A percentile compares a stretch with the other conserved stretches of the same genome.
phyloP scores from a whole-genome alignment of 2,797 vertebrate species.

The Gallinago stenura region DNA sequence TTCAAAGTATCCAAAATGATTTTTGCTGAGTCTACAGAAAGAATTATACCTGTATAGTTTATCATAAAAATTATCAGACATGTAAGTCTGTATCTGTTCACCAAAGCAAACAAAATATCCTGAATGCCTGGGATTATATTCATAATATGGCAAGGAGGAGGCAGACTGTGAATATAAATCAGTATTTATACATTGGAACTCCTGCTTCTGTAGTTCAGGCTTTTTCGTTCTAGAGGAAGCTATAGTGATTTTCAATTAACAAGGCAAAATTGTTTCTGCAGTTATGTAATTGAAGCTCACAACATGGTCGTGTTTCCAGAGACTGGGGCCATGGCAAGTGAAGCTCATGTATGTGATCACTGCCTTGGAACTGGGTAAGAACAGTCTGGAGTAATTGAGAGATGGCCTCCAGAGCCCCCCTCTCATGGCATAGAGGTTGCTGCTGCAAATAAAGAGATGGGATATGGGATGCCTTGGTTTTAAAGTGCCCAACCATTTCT shows the following conservation, averaged over 20 bases:
- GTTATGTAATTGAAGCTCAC: background rate
- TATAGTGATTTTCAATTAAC: background rate
- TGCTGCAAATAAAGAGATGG: background rate
- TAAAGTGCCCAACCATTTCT: background rate
- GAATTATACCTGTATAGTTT: background rate
- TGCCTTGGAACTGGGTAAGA: background rate
- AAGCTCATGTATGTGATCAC: background rate
- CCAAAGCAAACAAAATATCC: background rate
- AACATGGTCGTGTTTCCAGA: accelerated
- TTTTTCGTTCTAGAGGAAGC: background rate
- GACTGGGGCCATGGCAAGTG: accelerated
- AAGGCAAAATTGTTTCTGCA: background rate
- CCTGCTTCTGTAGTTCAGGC: background rate
- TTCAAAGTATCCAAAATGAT: background rate
- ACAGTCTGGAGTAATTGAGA: background rate
- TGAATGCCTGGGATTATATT: background rate
- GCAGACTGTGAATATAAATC: background rate
- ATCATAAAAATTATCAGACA: background rate
- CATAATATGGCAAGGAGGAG: background rate
- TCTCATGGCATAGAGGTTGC: background rate
- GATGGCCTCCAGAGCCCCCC: accelerated
- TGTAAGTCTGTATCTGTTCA: background rate
- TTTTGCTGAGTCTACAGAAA: background rate
- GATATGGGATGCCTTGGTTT: background rate
- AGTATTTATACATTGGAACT: background rate